Percentiles rank a stretch among this genome's conserved stretches.
Evolutionary conservation across 2,888 invertebrate species (phyloP).

Genomic region (Morpho helenor): DNA sequence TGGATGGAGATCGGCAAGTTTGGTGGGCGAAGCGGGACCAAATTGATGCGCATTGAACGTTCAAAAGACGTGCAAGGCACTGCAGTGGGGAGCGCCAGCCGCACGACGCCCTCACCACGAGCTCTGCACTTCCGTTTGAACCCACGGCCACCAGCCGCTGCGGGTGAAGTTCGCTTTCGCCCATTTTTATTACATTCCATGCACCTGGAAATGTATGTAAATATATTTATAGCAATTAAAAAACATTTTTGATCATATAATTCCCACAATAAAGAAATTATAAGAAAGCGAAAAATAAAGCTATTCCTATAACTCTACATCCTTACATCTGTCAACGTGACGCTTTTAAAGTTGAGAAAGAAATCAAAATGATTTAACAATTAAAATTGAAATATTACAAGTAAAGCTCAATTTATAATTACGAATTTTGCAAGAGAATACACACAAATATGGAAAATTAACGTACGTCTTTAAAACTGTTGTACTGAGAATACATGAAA

Average conservation of each 20-base stretch:
- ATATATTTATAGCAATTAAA: neutral
- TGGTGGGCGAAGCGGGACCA: slow-evolving; percentile 16
- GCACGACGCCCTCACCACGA: slow-evolving; percentile 36
- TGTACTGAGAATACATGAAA: slow-evolving; percentile 16
- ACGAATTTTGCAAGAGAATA: slow-evolving; percentile 6
- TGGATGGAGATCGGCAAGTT: slow-evolving; percentile 22
- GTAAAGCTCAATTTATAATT: slow-evolving; percentile 4
- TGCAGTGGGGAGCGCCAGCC: slow-evolving; percentile 42
- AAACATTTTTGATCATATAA: too few species aligned
- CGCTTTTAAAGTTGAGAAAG: slow-evolving; percentile 16
- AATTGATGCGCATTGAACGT: slow-evolving; percentile 27
- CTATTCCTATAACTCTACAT: slow-evolving; percentile 9
- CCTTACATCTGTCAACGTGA: slow-evolving; percentile 24
- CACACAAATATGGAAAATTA: neutral
- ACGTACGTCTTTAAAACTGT: slow-evolving; percentile 3
- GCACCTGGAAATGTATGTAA: slow-evolving; percentile 45
- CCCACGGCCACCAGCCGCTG: slow-evolving; percentile 33
- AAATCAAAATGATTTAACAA: too few species aligned
- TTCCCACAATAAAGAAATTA: too few species aligned
- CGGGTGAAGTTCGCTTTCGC: slow-evolving; percentile 30
- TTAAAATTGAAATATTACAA: too few species aligned
- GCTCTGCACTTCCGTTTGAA: slow-evolving; percentile 39
- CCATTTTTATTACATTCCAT: slow-evolving; percentile 57
- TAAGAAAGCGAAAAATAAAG: neutral
- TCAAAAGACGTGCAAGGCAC: slow-evolving; percentile 39